Conservation (phyloP, 2,888 invertebrate species). For the Yponomeuta malinellus region DNA sequence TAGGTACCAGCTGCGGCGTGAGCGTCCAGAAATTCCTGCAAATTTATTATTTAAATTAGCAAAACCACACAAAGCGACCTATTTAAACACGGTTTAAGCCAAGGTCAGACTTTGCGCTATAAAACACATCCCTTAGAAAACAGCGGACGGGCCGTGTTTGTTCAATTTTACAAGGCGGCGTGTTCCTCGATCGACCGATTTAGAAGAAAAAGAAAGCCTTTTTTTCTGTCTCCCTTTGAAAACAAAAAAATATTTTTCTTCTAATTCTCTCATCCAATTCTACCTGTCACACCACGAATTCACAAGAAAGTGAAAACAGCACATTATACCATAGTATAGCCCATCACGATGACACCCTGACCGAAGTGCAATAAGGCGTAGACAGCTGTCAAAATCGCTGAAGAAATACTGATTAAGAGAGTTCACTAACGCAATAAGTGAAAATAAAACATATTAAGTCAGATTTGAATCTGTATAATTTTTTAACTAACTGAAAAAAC, state of each 20-base stretch:
- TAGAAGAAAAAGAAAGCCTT: background rate
- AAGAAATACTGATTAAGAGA: too few species aligned
- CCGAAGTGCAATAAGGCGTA: too few species aligned
- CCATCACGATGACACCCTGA: too few species aligned
- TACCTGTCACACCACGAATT: too few species aligned
- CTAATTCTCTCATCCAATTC: too few species aligned
- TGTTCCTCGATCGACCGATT: background rate
- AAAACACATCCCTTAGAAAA: slow-evolving; percentile 1
- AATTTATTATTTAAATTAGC: background rate
- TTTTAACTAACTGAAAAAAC: too few species aligned
- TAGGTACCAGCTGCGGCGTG: background rate
- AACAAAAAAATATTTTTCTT: background rate
- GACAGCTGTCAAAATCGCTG: too few species aligned
- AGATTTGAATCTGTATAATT: too few species aligned
- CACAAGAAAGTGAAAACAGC: too few species aligned
- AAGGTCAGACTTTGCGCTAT: background rate
- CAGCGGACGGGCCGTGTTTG: background rate
- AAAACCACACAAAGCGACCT: background rate
- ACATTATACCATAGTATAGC: too few species aligned
- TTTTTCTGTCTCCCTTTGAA: background rate
- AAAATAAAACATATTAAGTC: too few species aligned
- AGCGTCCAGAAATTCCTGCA: background rate
- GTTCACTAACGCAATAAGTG: too few species aligned
- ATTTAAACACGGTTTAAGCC: background rate
- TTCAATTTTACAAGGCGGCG: background rate